Evolutionary conservation across 2,113 vertebrate species (phyloP), one percentile per base, ranked within the genome.

Genomic region (Saccopteryx leptura): DNA sequence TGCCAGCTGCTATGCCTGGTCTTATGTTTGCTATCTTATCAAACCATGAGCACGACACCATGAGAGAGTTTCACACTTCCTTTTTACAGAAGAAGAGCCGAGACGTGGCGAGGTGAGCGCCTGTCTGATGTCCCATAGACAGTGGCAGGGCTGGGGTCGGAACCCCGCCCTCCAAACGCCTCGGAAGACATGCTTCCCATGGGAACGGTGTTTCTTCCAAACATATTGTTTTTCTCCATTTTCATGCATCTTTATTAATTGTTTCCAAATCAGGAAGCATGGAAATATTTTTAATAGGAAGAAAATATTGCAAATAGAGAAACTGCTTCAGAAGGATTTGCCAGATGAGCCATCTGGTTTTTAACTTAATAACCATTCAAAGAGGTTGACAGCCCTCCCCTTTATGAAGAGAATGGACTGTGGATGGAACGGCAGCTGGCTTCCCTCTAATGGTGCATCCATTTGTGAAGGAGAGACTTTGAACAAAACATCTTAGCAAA

Each of bases 321-420:
- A 81, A 93, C 86, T 6, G 54, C 80, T 96, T 85, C 56, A 48
- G 66, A 56, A 46, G 90, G 52, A 6, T 60, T 71, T 97, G 98
- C 98, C 98, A 97, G 97, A 94, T 91, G 48, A 94, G 85, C 98
- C 98, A 98, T 98, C 98, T 98, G 98, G 82, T 93, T 97, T 97
- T 90, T 80, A 33, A 96, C 98, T 90, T 75, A 54, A 85, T 12
- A 94, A 50, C 96, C 87, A 58, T 5, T 4, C 39, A 28, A 72
- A 88, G 97, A 97, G 96, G 96, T 65, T 56, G 92, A 82, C 94
- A 92, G 95, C 33, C 1, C 46, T 85, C 82, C 28, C 52, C 0
- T 0, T 13, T 1, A 14, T 26, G 33, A 48, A 46, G 91, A 31
- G 24, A 31, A 8, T 0, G n/a, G 86, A 46, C 89, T 2, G 23